phyloP scores from a whole-genome alignment of 2,797 vertebrate genomes.

The Pelodytes ibericus region DNA sequence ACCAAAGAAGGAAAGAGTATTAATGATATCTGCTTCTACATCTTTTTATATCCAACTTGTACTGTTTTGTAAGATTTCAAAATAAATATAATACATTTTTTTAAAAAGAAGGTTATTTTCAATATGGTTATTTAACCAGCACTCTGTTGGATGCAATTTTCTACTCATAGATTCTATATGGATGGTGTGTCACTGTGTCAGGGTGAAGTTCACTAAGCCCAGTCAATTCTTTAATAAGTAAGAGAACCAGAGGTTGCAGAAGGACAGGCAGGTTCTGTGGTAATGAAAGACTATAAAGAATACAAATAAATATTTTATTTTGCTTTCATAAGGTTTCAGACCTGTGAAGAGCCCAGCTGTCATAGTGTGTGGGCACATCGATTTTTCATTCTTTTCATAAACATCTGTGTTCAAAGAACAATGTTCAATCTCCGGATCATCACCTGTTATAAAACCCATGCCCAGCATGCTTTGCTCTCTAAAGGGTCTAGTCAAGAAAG shows the following conservation, averaged over 20 bases:
- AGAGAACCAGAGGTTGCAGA: constrained; percentile 1
- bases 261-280: neutral
- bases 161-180: too few species aligned
- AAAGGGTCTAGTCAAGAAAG: too few species aligned
- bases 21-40: too few species aligned
- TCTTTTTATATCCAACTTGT: too few species aligned
- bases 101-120: too few species aligned
- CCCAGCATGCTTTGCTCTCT: too few species aligned
- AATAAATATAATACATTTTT: too few species aligned
- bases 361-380: constrained; percentile 49
- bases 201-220: neutral
- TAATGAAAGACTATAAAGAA: constrained; percentile 20
- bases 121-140: too few species aligned
- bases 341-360: constrained; percentile 37
- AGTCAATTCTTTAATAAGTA: constrained; percentile 11
- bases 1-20: too few species aligned
- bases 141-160: too few species aligned
- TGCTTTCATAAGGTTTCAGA: constrained; percentile 46
- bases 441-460: neutral
- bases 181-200: neutral
- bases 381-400: constrained; percentile 46
- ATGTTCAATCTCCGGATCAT: constrained; percentile 26
- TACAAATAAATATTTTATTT: constrained; percentile 41
- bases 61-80: too few species aligned
- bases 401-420: constrained; percentile 39